These are phyloP conservation scores for Miniopterus natalensis DNA, from an alignment of 2,113 vertebrate species.

Conservation along the genomic window DNA sequence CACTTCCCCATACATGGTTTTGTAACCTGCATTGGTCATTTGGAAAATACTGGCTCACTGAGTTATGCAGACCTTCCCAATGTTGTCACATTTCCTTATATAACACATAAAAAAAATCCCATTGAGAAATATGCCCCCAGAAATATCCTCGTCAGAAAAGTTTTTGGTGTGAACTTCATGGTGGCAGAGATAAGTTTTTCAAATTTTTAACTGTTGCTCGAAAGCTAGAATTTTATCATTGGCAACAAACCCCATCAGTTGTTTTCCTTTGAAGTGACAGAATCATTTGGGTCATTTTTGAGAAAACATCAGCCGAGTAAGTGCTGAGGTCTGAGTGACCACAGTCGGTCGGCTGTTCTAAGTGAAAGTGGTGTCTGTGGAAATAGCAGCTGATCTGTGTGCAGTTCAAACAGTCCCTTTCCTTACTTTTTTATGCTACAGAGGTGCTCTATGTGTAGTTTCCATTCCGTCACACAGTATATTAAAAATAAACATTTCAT, in stretches of 20 bases:
- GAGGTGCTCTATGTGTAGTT: not conserved
- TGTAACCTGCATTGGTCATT: not conserved
- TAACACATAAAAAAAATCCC: not conserved
- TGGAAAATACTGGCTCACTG: not conserved
- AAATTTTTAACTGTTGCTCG: conserved; percentile 5
- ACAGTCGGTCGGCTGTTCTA: not conserved
- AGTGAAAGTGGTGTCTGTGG: not conserved
- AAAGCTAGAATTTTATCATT: not conserved
- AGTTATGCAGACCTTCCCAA: not conserved
- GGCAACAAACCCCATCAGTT: not conserved
- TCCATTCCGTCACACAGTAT: not conserved
- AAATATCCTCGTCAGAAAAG: not conserved
- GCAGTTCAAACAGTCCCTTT: not conserved
- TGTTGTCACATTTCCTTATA: not conserved
- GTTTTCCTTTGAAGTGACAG: conserved; percentile 19
- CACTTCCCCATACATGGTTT: not conserved
- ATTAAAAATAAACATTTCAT: not conserved
- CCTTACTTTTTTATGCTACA: not conserved
- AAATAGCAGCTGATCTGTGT: not conserved
- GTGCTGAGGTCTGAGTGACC: not conserved
- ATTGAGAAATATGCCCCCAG: not conserved
- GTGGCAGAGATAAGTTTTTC: not conserved
- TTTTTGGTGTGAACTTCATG: not conserved
- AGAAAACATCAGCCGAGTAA: not conserved
- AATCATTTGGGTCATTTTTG: not conserved